Evolutionary conservation across 2,888 invertebrate genomes (phyloP), one percentile per base, ranked within the genome.

Genomic region (Torymus texanus): DNA sequence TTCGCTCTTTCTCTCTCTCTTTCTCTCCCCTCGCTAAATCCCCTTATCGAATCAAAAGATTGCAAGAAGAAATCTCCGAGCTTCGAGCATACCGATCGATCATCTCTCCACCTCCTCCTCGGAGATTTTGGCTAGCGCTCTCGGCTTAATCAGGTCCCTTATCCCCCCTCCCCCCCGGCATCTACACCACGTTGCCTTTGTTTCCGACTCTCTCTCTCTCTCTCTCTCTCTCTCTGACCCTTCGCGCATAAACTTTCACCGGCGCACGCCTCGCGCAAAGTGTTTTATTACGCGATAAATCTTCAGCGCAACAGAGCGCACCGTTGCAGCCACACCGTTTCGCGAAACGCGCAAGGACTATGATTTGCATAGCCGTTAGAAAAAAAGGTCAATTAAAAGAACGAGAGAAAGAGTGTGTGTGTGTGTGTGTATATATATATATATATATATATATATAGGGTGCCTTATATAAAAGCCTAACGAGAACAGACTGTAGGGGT

Each of bases 251-350:
- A 79, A 79, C 79, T 75, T 79, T 75, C 59, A 24, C 78, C 21
- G 21, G 21, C 29, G n/a, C 56, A 5, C 12, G 41, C 59, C 24
- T 41, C 41, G 41, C 67, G 78, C 78, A 56, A 81, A 81, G 82
- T 76, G 79, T 82, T 83, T 83, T 82, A 81, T 74, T 76, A 72
- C 83, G 70, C 81, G 80, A 83, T 83, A 81, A 83, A 82, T 83
- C 81, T 83, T 65, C 66, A 13, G 24, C 51, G 78, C 62, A 68
- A 65, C 78, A 66, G 61, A 66, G 21, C 66, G 61, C 41, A 8
- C 21, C 21, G 21, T 21, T 21, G 21, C 4, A 29, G 5, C 3
- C 29, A 29, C 29, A 41, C 41, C 41, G 70, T 65, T 41, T 2
- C 50, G 24, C 3, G 24, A 50, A 21, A 29, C 11, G 59, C 59